Evolutionary conservation across 1,140 invertebrate genomes (phyloP), one percentile per base, ranked within the genome.

Genomic region (Neotoxoptera formosana): DNA sequence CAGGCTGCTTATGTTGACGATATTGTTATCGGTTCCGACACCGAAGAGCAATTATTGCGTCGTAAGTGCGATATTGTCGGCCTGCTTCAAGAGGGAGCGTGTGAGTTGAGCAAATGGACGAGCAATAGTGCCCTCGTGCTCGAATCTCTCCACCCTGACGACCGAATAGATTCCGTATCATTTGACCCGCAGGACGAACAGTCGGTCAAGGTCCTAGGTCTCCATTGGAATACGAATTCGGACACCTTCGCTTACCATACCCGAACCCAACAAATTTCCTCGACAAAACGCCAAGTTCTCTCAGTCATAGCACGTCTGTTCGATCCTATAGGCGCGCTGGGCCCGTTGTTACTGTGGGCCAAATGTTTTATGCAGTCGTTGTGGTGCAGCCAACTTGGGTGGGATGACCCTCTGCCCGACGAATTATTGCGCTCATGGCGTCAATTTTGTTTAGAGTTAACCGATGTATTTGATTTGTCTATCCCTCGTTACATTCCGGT

Each of bases 231-330:
- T 21, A 76, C 90, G 2, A 48, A 41, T 14, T 17, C 0, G 6
- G 89, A 92, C 47, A 30, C 17, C 0, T 94, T 92, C 11, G 92
- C 84, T 0, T 86, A 86, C 17, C 48, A 51, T 21, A 84, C 47
- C 76, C 45, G 9, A 9, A 21, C 34, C 41, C n/a, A 47, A n/a
- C 9, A 14, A 21, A 25, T n/a, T 0, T 41, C 30, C 0, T 20
- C 2, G 1, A 91, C 94, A 2, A 94, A 94, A 56, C 34, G 94
- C 7, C 21, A 90, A 21, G 84, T 94, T 30, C 60, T 94, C 1
- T 95, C 17, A 95, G 94, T 84, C 94, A 95, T 94, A 94, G 94
- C 23, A 9, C 95, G 53, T 9, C 1, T 56, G 53, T 56, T 56
- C 7, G 53, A 56, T 25, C 56, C 56, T 4, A 60, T 60, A 20